These are phyloP conservation scores for Abscondita cerata DNA, from an alignment of 2,888 invertebrate species.

Conservation along the genomic window DNA sequence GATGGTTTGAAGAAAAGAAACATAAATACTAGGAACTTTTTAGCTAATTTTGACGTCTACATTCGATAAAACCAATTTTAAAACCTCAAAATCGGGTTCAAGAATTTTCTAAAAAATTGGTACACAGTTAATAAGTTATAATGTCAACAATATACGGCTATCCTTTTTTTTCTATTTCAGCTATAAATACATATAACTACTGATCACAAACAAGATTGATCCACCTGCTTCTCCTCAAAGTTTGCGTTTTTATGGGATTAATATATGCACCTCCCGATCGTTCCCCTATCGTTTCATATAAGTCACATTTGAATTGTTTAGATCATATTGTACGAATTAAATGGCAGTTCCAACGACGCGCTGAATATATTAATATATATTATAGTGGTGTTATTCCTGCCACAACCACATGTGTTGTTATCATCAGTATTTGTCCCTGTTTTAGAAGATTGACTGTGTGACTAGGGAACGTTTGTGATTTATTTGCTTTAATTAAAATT, in stretches of 20 bases:
- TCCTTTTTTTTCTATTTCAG: too few relatives aligned
- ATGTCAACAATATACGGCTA: too few relatives aligned
- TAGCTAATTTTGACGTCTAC: too few relatives aligned
- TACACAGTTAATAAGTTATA: too few relatives aligned
- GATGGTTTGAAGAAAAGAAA: too few relatives aligned
- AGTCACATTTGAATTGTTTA: slow-evolving; percentile 3
- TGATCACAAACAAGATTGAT: background rate
- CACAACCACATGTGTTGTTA: slow-evolving; percentile 1
- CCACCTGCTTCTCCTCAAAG: background rate
- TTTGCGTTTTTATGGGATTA: background rate
- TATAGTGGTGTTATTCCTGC: slow-evolving; percentile 1
- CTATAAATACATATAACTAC: too few relatives aligned
- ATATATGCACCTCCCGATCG: slow-evolving; percentile 2
- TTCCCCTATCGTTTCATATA: background rate
- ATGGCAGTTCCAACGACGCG: slow-evolving; percentile 4
- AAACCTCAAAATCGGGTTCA: too few relatives aligned
- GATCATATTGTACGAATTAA: slow-evolving; percentile 7
- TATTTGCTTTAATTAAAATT: slow-evolving; percentile 2
- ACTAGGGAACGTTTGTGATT: background rate
- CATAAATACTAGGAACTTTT: too few relatives aligned
- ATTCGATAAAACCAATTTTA: too few relatives aligned
- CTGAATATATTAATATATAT: slow-evolving; percentile 8
- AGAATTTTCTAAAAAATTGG: too few relatives aligned
- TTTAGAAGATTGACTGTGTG: background rate
- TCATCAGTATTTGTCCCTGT: background rate